Base-by-base conservation (phyloP, 2,113 vertebrate genomes). In the Misgurnus mizolepis region DNA sequence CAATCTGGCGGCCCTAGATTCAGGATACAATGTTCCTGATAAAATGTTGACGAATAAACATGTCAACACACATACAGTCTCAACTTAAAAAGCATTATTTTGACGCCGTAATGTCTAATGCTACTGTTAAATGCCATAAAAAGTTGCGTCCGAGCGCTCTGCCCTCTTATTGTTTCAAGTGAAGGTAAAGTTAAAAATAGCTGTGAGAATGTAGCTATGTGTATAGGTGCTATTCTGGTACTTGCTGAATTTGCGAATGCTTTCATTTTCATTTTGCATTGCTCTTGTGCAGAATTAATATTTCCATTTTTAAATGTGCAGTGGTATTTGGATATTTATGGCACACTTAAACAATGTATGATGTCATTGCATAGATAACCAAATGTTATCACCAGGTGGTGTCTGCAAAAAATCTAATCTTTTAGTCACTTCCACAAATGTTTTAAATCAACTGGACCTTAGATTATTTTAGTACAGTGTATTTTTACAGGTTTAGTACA, bases 221-320 rank as follows among this genome's bases (percentile, higher is more conserved):
- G 15, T 43, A 58, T 40, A 45, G 14, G 18, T 12, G 61, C 78
- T 80, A 80, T 80, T 84, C 80, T 61, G 41, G 73, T 65, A 15
- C 50, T 39, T 77, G 60, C 82, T 84, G 80, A 77, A 80, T 80
- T 66, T 78, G 82, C 43, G 9, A 70, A 34, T 70, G 67, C 80
- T 67, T 71, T 49, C 78, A 77, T 83, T 69, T 70, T 18, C 73
- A 56, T 67, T 22, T 41, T 55, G 12, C 56, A 11, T 50, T 79
- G 55, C 77, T 58, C 53, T 8, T 56, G 67, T 39, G 17, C 18
- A 15, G 75, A 66, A 79, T 79, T 50, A 82, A 78, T 78, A 72
- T 78, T 82, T 82, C 53, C 78, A 39, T 47, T 83, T 78, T 79
- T 17, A 62, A 62, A 66, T 75, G 70, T 49, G 64, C 43, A 75